Conservation (phyloP, 2,113 vertebrate species). For the Brienomyrus brachyistius region DNA sequence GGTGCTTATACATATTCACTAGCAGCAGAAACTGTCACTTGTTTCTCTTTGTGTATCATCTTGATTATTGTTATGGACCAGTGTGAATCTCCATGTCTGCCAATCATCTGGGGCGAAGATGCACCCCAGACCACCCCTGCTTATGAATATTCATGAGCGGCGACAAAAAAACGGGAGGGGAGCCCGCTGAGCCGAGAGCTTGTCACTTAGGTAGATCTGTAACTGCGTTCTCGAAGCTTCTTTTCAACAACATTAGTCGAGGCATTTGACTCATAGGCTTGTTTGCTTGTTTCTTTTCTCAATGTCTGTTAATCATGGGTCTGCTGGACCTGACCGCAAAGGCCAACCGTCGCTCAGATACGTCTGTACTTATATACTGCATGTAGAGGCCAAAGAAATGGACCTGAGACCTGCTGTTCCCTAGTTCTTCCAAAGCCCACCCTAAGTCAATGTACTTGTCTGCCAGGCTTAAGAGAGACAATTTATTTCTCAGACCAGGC, state of each 20-base stretch:
- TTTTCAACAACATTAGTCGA: not conserved
- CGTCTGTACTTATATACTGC: slow-evolving; percentile 50
- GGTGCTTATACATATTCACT: not conserved
- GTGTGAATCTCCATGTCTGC: slow-evolving; percentile 1
- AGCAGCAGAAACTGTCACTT: not conserved
- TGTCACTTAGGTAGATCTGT: not conserved
- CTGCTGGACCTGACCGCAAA: slow-evolving; percentile 18
- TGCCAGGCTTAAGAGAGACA: slow-evolving; percentile 51
- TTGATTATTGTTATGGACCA: not conserved
- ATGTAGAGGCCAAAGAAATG: slow-evolving; percentile 53
- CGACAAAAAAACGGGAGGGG: not conserved
- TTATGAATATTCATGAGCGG: slow-evolving; percentile 4
- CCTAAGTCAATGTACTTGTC: slow-evolving; percentile 65
- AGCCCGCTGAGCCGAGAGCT: not conserved
- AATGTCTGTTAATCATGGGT: slow-evolving; percentile 13
- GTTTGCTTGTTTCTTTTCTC: slow-evolving; percentile 6
- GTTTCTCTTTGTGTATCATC: not conserved
- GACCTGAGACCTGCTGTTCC: slow-evolving; percentile 58
- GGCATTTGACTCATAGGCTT: not conserved
- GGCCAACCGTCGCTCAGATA: slow-evolving; percentile 39
- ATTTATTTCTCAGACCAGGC: slow-evolving; percentile 56
- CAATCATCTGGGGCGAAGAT: slow-evolving; percentile 7
- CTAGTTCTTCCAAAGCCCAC: slow-evolving; percentile 58
- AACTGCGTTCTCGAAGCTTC: not conserved
- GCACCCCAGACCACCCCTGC: not conserved